Percentiles rank a stretch among this genome's conserved stretches.
These are phyloP conservation scores for Rhegmatorhina hoffmannsi DNA, from an alignment of 2,113 vertebrate species.

Conservation along the genomic window DNA sequence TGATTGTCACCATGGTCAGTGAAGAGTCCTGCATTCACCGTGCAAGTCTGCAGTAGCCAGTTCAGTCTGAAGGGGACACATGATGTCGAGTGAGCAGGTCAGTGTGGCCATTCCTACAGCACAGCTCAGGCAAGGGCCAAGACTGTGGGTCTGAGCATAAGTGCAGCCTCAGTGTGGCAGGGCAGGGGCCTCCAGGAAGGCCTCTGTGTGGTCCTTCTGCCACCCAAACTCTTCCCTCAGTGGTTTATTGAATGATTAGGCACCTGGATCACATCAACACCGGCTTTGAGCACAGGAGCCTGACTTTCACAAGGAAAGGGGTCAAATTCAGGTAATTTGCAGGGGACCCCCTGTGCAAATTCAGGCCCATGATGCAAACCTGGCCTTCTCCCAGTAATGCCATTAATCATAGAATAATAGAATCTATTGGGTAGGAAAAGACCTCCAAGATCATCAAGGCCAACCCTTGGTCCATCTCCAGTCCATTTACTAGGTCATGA, in stretches of 20 bases:
- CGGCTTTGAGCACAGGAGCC: not conserved
- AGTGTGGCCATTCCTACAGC: not conserved
- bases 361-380: not conserved
- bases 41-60: not conserved
- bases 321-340: not conserved
- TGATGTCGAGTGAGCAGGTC: fast-evolving
- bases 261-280: fast-evolving
- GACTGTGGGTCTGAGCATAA: not conserved
- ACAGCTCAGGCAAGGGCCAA: not conserved
- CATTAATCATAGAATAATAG: too few species aligned
- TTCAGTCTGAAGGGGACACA: not conserved
- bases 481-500: too few species aligned
- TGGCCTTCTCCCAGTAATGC: not conserved
- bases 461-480: too few species aligned
- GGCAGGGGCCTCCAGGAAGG: not conserved
- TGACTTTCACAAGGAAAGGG: not conserved
- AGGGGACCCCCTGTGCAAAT: not conserved
- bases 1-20: not conserved
- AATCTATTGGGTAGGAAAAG: too few species aligned
- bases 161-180: fast-evolving
- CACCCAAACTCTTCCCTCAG: too few species aligned
- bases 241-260: not conserved
- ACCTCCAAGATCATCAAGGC: too few species aligned
- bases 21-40: not conserved
- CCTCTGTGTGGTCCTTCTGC: not conserved